Conservation (phyloP, 2,888 invertebrate genomes). For the Sarcophaga rosellei region DNA sequence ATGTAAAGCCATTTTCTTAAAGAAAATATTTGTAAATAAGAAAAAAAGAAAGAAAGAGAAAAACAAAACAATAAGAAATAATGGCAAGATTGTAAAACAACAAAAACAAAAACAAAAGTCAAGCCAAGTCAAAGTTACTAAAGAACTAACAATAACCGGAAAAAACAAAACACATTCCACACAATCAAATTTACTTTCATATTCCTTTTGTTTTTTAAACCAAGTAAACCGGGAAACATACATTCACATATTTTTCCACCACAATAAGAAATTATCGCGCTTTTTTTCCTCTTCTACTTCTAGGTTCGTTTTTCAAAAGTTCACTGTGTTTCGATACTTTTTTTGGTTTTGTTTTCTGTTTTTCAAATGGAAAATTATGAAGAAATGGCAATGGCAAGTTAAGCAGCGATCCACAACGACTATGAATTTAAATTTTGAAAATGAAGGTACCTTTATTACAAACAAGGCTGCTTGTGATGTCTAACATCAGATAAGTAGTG, state of each 20-base stretch:
- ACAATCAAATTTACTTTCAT: slow-evolving; percentile 51
- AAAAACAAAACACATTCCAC: slow-evolving; percentile 57
- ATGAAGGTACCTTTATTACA: no score
- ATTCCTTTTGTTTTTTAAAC: slow-evolving; percentile 21
- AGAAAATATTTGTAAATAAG: neutral
- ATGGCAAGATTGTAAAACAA: neutral
- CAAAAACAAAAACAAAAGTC: slow-evolving; percentile 53
- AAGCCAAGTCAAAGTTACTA: slow-evolving; percentile 63
- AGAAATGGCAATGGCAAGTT: no score
- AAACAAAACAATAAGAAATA: slow-evolving; percentile 15
- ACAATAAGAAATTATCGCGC: slow-evolving; percentile 47
- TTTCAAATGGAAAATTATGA: no score
- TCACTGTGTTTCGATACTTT: neutral
- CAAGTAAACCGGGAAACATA: neutral
- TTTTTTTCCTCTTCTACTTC: slow-evolving; percentile 4
- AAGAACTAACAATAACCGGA: slow-evolving; percentile 59
- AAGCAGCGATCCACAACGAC: no score
- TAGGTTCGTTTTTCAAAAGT: neutral
- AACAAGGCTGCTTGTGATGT: no score
- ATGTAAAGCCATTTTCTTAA: neutral
- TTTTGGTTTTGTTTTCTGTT: neutral
- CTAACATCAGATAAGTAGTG: no score
- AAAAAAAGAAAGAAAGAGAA: neutral
- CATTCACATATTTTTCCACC: neutral
- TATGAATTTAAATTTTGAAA: no score